Conservation (phyloP, 2,113 vertebrate genomes). For the Catharus bicknelli region DNA sequence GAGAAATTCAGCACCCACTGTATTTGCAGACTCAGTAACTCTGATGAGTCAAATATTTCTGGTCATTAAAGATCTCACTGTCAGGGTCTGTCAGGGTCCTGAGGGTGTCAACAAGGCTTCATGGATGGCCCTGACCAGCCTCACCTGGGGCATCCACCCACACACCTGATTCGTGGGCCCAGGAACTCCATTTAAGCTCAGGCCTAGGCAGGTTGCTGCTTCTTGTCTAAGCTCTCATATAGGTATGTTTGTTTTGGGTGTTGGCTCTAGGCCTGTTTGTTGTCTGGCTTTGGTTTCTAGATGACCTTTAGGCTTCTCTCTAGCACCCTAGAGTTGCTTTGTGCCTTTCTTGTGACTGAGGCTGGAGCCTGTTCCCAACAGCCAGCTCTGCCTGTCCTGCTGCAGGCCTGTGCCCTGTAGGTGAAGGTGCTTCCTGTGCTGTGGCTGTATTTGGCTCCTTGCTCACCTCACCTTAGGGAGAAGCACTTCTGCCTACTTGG, state of each 20-base stretch:
- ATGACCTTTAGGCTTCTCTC: rapidly evolving
- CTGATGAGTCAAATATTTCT: not conserved
- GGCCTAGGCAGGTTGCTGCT: rapidly evolving
- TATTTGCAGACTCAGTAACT: not conserved
- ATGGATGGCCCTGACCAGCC: not conserved
- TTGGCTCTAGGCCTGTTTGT: rapidly evolving
- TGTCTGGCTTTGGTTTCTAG: rapidly evolving
- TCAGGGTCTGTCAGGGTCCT: no score
- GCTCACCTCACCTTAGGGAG: not conserved
- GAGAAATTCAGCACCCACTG: not conserved
- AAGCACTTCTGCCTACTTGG: rapidly evolving
- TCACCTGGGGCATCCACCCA: not conserved
- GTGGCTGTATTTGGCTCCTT: rapidly evolving
- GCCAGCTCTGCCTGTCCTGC: not conserved
- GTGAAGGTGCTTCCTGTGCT: rapidly evolving
- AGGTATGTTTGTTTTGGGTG: rapidly evolving
- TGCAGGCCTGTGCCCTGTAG: rapidly evolving
- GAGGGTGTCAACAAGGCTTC: rapidly evolving
- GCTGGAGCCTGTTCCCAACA: not conserved
- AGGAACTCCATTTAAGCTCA: not conserved
- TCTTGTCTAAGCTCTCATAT: rapidly evolving
- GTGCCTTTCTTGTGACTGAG: rapidly evolving
- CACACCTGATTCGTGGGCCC: rapidly evolving
- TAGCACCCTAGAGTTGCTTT: rapidly evolving
- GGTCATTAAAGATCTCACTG: not conserved